Percentiles rank a stretch among this genome's conserved stretches.
Evolutionary conservation across 2,113 vertebrate species (phyloP).

Genomic region (Oreotrochilus melanogaster): DNA sequence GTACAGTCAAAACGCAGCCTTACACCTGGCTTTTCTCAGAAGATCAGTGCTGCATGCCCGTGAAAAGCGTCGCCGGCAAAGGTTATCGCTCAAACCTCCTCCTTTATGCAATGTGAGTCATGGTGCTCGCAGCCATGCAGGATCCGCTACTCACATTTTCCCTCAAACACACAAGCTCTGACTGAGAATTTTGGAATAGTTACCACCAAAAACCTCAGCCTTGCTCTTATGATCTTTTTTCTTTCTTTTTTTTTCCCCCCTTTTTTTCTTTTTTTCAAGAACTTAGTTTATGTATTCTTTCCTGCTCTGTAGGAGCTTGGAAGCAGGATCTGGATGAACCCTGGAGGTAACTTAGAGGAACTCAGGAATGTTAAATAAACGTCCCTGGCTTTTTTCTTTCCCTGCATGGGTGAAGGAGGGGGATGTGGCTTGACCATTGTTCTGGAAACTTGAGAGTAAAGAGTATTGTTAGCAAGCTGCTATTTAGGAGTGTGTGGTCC

Average conservation of each 20-base stretch:
- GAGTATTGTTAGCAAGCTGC: constrained; percentile 27
- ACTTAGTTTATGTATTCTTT: not conserved
- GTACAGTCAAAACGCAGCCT: not conserved
- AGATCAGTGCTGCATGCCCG: not conserved
- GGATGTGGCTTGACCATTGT: constrained; percentile 50
- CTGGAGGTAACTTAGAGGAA: not conserved
- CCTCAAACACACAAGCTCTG: not conserved
- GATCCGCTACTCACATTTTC: constrained; percentile 33
- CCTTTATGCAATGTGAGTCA: constrained; percentile 27
- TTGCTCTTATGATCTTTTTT: not conserved
- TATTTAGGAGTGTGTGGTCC: constrained; percentile 32
- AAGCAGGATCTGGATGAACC: not conserved
- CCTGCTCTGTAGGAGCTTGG: not conserved
- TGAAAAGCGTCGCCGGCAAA: not conserved
- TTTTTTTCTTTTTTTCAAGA: no score
- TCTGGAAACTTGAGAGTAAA: constrained; percentile 31
- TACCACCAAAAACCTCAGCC: constrained; percentile 1
- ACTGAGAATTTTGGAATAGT: constrained; percentile 56
- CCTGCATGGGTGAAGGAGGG: not conserved
- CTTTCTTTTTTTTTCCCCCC: not conserved
- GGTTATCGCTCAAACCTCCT: constrained; percentile 5
- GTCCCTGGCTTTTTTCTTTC: not conserved
- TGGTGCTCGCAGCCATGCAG: not conserved
- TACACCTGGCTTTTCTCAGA: constrained; percentile 35
- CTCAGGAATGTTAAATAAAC: not conserved